Base-by-base conservation (phyloP, 37 sponge, comb jelly and placozoan species). In the Cliona cf. orientalis region DNA sequence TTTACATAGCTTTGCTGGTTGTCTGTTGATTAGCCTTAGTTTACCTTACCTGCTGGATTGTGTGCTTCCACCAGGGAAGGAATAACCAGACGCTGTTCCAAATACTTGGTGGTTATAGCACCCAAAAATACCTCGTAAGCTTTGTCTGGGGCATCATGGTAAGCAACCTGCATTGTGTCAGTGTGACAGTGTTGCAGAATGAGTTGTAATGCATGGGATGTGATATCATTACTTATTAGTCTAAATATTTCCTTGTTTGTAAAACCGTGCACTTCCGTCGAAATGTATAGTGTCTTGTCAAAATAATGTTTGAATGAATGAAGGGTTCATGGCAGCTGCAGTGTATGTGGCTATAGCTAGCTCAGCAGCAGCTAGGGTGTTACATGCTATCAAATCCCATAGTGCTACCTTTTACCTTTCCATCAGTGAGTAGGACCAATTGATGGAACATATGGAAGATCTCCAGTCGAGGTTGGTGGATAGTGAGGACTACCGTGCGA, bases 381-480 rank as follows among this genome's bases (percentile, higher is more conserved):
- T 17, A 49, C 14, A 61, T 5, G 28, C 62, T 19, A 5, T 5
- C 23, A 17, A 6, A 61, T 5, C 4, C 28, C 19, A 23, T 6
- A 36, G 40, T 37, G 31, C 31, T 36, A 11, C 36, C 5, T 7
- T 46, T 61, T 34, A 93, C 94, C 87, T 93, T 86, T 66, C 94
- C 94, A 21, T 86, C 86, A 33, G 77, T 44, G 31, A 93, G 87
- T 29, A 93, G 71, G 3, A 93, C 46, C 22, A 93, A 72, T 41
- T 70, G 66, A 57, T 87, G 74, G 60, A 92, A 92, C 84, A 92
- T 79, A 85, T 84, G 84, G 68, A 92, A 92, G 39, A 92, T 92
- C 80, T 92, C 92, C 23, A 83, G 88, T 23, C 94, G 76, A 4
- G 94, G 94, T 32, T 93, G 94, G 71, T 89, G 94, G 61, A 89